Conservation (phyloP, 1,140 invertebrate species). For the Ectropis grisescens region DNA sequence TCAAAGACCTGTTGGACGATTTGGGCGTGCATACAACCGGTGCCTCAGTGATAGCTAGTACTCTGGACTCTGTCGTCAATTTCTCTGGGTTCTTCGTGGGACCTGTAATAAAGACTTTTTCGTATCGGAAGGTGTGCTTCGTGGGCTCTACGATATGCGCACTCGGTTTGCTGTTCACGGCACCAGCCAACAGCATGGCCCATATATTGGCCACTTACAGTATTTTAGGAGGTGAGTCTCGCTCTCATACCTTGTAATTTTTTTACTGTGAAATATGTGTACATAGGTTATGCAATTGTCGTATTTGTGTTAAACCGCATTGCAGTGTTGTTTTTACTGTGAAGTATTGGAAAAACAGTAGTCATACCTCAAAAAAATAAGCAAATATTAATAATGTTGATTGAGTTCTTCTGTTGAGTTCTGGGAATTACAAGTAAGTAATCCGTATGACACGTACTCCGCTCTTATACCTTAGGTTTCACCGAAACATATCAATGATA, state of each 20-base stretch:
- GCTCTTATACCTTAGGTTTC: no score
- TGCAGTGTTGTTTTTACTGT: neutral
- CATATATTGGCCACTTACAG: slow-evolving; percentile 82
- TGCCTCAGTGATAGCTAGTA: slow-evolving; percentile 79
- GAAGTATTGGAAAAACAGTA: no score
- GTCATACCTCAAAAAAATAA: no score
- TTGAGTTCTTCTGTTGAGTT: no score
- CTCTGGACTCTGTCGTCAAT: slow-evolving; percentile 80
- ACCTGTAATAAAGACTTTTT: slow-evolving; percentile 79
- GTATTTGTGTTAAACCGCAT: no score
- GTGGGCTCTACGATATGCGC: slow-evolving; percentile 76
- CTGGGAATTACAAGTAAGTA: no score
- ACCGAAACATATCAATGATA: no score
- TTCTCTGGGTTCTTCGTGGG: slow-evolving; percentile 83
- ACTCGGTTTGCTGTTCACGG: slow-evolving; percentile 76
- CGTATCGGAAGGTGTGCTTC: slow-evolving; percentile 80
- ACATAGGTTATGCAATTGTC: no score
- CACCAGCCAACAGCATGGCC: slow-evolving; percentile 77
- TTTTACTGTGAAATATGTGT: no score
- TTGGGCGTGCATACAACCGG: slow-evolving; percentile 78
- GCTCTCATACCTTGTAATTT: no score
- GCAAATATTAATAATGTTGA: no score
- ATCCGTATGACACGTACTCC: no score
- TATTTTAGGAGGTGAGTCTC: slow-evolving; percentile 77
- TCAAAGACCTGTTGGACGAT: slow-evolving; percentile 77